Evolutionary conservation across 2,888 invertebrate species (phyloP), one percentile per base, ranked within the genome.

Genomic region (Sialis lutaria): DNA sequence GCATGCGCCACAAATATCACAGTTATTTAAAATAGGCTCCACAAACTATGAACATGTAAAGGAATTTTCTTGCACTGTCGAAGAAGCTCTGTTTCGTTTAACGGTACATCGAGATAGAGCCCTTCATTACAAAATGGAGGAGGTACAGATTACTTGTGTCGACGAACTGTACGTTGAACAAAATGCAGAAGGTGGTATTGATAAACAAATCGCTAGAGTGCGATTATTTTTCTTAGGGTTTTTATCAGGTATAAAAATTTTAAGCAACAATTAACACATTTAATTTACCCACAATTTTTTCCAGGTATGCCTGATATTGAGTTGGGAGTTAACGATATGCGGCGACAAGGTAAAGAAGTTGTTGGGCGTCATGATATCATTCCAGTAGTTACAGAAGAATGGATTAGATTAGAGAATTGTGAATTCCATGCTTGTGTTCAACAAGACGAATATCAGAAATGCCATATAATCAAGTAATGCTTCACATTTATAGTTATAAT

Each of bases 281-380:
- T 35, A 9, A 35, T 35, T 9, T 35, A 35, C 4, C n/a, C n/a
- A 9, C 35, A 40, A 8, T 30, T 47, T 55, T 6, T 50, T 8
- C 6, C 37, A 79, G 89, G 93, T 46, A 90, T 91, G 86, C 97
- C 97, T 4, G 86, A 87, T 60, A 82, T 97, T 53, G 98, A 99
- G 68, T 69, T 99, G 55, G 98, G 98, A 4, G 79, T 98, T 48
- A 98, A 99, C 67, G 98, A 99, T 67, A 78, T 92, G 74, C 78
- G 90, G 65, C 75, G 96, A n/a, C 91, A 95, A 67, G 97, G 97
- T n/a, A 86, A 85, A 67, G 98, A 98, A 73, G 95, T 99, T 46
- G 98, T 98, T 1, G 95, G 98, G 0, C 75, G 98, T 4, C 95
- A 96, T 67, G 98, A 99, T 68, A 98, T 99, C 64, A 93, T 98